Conservation (phyloP, 2,113 vertebrate genomes). For the Takifugu bimaculatus region DNA sequence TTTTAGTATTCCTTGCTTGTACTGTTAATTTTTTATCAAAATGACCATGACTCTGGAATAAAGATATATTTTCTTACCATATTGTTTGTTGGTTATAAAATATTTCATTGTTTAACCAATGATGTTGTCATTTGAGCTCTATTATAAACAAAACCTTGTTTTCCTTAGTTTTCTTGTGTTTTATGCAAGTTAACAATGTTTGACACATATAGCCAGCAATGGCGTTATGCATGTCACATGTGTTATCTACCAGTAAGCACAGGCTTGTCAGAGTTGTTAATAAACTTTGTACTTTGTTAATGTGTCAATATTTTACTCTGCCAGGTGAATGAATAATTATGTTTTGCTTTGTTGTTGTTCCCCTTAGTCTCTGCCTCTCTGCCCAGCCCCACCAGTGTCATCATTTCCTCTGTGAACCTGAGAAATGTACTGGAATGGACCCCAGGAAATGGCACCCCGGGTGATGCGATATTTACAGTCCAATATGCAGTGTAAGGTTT, state of each 20-base stretch:
- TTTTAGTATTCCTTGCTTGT: too few species aligned
- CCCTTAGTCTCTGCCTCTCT: conserved; percentile 28
- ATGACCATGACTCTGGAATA: too few species aligned
- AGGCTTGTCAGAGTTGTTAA: not conserved
- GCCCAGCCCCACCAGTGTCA: conserved; percentile 70
- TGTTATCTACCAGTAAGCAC: not conserved
- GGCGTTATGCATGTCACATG: not conserved
- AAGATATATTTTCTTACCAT: too few species aligned
- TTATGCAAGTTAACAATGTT: not conserved
- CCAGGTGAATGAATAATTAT: not conserved
- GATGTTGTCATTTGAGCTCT: too few species aligned
- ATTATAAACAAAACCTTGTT: too few species aligned
- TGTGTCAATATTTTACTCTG: not conserved
- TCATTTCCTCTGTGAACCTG: conserved; percentile 83
- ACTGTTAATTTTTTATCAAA: too few species aligned
- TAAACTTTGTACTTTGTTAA: not conserved
- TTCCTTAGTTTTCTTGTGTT: not conserved
- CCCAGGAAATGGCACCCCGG: conserved; percentile 62
- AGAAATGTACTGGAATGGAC: conserved; percentile 84
- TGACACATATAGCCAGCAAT: not conserved
- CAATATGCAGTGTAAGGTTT: conserved; percentile 85
- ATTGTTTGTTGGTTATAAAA: too few species aligned
- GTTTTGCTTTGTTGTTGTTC: not conserved
- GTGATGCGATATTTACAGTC: conserved; percentile 75
- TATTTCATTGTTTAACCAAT: too few species aligned